Evolutionary conservation across 1,140 invertebrate species (phyloP), one percentile per base, ranked within the genome.

Genomic region (Pogonomyrmex barbatus): DNA sequence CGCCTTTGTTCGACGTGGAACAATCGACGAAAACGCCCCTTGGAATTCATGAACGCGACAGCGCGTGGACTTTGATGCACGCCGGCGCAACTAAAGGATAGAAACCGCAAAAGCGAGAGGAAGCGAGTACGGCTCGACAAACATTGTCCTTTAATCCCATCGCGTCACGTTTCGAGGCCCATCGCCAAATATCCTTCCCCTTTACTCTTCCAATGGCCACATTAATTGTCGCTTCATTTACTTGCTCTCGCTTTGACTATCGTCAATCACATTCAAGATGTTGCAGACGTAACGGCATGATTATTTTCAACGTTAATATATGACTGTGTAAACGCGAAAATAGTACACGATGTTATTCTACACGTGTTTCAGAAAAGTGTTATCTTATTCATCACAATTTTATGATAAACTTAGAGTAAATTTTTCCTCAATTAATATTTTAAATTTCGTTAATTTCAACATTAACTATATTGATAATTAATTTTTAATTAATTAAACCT

Each of bases 1-100:
- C 82, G 85, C 73, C 87, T 87, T 84, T 88, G 87, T 90, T 73
- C 54, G 54, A 33, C n/a, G 47, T 4, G 60, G 85, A 88, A 91
- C 90, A 90, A 91, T 90, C 85, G 85, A 81, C 84, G 89, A 52
- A 81, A 87, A 65, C 79, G 67, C 65, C 62, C 65, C 78, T 85
- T 63, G 68, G 85, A 89, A 89, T 90, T 87, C 54, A 79, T 75
- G 65, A 89, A 76, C 87, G 87, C 17, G 81, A 71, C 62, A 54
- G 54, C 70, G 62, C 81, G 45, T 75, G 79, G 79, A 75, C 68
- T 83, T 82, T 83, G 79, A 83, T 62, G 79, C 42, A 83, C 30
- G 56, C 67, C 30, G 54, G 54, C n/a, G 12, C 65, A 81, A 54
- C 63, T 39, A 12, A 6, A 50, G 68, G 39, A 36, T 83, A 47